Conservation (phyloP, 2,113 vertebrate species). For the Tenebrosternarchus preto region DNA sequence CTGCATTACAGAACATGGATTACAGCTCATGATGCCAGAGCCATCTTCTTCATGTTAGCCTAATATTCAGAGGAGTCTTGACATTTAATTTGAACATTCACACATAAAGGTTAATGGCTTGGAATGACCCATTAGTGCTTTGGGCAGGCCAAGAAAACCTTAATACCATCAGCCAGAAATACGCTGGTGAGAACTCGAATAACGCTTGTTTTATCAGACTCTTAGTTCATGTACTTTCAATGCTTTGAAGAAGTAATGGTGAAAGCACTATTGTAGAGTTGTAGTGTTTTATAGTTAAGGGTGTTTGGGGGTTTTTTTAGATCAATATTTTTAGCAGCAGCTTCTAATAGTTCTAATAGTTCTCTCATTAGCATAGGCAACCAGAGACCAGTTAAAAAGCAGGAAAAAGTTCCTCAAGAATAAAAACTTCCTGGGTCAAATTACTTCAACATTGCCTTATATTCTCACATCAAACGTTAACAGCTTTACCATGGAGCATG, state of each 20-base stretch:
- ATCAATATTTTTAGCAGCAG: too few species aligned
- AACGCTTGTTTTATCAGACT: conserved; percentile 12
- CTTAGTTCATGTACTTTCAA: conserved; percentile 7
- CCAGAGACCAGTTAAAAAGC: background rate
- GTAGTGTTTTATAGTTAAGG: background rate
- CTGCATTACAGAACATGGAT: background rate
- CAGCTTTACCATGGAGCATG: conserved; percentile 17
- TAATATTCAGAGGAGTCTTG: conserved; percentile 39
- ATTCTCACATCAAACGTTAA: conserved; percentile 44
- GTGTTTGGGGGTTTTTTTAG: background rate
- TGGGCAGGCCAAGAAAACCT: conserved; percentile 6
- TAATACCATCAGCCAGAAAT: conserved; percentile 24
- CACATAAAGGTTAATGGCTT: conserved; percentile 43
- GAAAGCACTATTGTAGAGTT: background rate
- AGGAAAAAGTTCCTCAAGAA: conserved; percentile 2
- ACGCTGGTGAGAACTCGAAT: conserved; percentile 7
- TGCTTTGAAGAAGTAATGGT: conserved; percentile 6
- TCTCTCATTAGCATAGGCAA: conserved; percentile 6
- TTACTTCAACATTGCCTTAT: conserved; percentile 23
- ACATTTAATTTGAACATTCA: conserved; percentile 48
- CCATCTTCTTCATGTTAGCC: conserved; percentile 8
- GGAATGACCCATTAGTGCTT: conserved; percentile 40
- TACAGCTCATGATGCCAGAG: background rate
- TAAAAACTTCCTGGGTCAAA: conserved; percentile 22
- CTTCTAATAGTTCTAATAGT: conserved; percentile 6